These are phyloP conservation scores for Herpetotheres cachinnans DNA, from an alignment of 2,113 vertebrate genomes.

Conservation along the genomic window DNA sequence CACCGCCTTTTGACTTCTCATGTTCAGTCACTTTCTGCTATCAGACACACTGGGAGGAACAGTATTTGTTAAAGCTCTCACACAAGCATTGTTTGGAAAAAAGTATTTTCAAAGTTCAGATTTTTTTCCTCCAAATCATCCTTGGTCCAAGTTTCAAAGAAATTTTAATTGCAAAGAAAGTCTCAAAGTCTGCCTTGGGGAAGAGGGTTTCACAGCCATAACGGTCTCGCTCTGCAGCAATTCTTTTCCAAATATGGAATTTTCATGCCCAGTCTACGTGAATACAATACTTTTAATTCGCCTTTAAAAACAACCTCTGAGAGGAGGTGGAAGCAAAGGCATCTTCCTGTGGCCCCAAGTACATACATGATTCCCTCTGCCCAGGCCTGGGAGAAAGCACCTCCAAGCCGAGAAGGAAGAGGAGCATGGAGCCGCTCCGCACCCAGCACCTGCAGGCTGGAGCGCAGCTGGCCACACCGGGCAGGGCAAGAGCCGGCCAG, in stretches of 20 bases:
- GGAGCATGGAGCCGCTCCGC: rapidly evolving
- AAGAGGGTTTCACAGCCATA: constrained; percentile 61
- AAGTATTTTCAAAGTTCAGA: constrained; percentile 62
- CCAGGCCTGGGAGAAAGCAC: not conserved
- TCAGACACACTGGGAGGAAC: not conserved
- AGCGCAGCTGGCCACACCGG: rapidly evolving
- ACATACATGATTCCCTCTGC: not conserved
- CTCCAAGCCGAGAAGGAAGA: not conserved
- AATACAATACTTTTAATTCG: constrained; percentile 55
- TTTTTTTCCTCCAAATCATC: constrained; percentile 70
- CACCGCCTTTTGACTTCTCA: not conserved
- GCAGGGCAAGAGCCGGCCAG: not conserved
- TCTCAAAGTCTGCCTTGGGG: constrained; percentile 73
- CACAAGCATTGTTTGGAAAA: constrained; percentile 52
- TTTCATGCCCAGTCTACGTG: constrained; percentile 68
- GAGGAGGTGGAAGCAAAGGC: not conserved
- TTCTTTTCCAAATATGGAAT: constrained; percentile 68
- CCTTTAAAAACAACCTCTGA: not conserved
- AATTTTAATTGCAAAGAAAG: constrained; percentile 83
- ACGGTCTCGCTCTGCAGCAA: constrained; percentile 62
- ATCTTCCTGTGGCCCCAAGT: not conserved
- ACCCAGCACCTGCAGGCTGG: rapidly evolving
- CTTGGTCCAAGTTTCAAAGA: constrained; percentile 77
- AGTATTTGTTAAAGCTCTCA: constrained; percentile 56
- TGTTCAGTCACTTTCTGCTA: not conserved